Evolutionary conservation across 2,113 vertebrate species (phyloP), one percentile per base, ranked within the genome.

Genomic region (Gorsachius goisagi): DNA sequence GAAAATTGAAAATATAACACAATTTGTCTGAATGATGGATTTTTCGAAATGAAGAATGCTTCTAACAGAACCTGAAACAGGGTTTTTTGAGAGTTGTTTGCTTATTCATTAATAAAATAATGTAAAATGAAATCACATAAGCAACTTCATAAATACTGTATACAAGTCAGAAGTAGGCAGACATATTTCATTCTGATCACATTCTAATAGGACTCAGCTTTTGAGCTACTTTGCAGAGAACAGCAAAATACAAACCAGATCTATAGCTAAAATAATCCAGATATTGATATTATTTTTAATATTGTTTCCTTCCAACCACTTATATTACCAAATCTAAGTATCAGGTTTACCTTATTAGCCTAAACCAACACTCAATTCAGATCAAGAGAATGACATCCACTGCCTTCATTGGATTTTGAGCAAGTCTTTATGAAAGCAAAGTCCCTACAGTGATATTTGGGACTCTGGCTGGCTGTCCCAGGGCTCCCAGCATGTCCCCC

Each of bases 401-500:
- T 20, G 21, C 45, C 52, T 85, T n/a, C 52, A 33, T 1, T 2
- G 2, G 45, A 44, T 35, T 60, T 37, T 33, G 23, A 53, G 58
- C 32, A 44, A 33, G 10, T 23, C 68, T 49, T 35, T 12, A 23
- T 6, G 15, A 39, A 56, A 45, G 60, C 24, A 74, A 62, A 62
- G 30, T 9, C 49, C 5, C 21, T 35, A 2, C 21, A 18, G 24
- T 0, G 1, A 52, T 28, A 15, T 18, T 9, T 37, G 45, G 35
- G 69, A 37, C 41, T 37, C 22, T 13, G 20, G 35, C 22, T 35
- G 26, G 18, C 33, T 81, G 47, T 66, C 27, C 22, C 35, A 52
- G 22, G 22, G 32, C 50, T 22, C 22, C 3, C 2, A 17, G 19
- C 0, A 0, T 5, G 9, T 72, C 15, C 13, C 12, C 22, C 9